Percentiles rank a stretch among this genome's conserved stretches.
Evolutionary conservation across 2,113 vertebrate genomes (phyloP).

Genomic region (Corythaixoides concolor): DNA sequence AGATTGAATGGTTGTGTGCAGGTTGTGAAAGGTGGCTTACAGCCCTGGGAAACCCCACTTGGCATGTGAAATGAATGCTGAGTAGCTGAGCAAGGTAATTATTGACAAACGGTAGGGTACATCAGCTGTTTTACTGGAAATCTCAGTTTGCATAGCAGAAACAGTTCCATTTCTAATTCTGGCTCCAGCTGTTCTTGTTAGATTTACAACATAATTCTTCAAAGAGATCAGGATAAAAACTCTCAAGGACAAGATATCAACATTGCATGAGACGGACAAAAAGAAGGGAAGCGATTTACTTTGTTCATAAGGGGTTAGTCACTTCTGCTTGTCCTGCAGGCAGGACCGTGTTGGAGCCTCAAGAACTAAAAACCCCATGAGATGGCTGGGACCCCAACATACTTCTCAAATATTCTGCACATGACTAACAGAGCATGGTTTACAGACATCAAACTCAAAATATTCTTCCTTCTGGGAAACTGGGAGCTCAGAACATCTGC

Average conservation of each 20-base stretch:
- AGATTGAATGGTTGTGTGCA: background rate
- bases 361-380: background rate
- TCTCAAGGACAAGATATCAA: background rate
- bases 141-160: background rate
- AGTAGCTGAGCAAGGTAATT: background rate
- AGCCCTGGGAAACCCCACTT: background rate
- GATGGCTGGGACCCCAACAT: background rate
- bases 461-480: background rate
- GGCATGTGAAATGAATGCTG: background rate
- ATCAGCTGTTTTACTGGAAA: background rate
- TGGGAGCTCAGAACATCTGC: background rate
- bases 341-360: background rate
- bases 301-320: background rate
- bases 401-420: background rate
- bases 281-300: background rate
- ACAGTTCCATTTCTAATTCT: background rate
- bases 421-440: background rate
- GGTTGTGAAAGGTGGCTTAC: background rate
- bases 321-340: background rate
- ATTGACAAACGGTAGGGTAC: background rate
- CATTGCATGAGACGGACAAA: background rate
- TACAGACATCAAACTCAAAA: background rate
- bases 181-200: background rate
- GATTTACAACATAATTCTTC: background rate
- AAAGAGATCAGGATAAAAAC: background rate